Conservation (phyloP, 2,797 vertebrate species). For the Eulemur coronatus region DNA sequence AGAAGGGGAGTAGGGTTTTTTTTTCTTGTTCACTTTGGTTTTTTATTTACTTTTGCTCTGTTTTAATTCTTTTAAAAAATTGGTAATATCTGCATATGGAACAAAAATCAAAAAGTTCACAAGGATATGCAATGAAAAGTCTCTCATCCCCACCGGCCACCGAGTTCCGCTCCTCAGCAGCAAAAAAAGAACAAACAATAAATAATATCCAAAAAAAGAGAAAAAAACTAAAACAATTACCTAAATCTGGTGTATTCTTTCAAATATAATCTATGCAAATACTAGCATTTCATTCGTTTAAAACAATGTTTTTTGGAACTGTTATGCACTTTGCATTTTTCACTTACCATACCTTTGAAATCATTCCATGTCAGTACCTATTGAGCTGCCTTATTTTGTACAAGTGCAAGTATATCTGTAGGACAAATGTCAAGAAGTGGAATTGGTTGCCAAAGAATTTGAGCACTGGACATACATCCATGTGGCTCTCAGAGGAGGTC, state of each 20-base stretch:
- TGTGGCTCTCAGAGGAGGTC: neutral
- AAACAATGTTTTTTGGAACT: neutral
- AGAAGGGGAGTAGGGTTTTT: neutral
- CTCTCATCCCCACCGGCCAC: neutral
- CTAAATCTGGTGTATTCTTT: neutral
- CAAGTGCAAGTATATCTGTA: neutral
- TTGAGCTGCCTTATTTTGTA: neutral
- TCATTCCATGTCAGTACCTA: neutral
- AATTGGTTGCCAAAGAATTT: neutral
- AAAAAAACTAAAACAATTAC: neutral
- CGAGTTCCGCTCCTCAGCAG: neutral
- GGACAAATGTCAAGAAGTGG: neutral
- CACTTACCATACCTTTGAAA: neutral
- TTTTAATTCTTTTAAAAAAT: neutral
- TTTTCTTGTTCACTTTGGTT: neutral
- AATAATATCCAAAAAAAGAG: neutral
- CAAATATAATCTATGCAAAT: neutral
- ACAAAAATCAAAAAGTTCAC: neutral
- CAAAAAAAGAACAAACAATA: neutral
- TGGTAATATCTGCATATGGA: neutral
- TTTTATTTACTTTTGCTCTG: neutral
- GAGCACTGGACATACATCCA: accelerated
- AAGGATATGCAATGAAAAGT: neutral
- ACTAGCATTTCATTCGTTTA: neutral
- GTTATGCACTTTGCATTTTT: neutral